Conservation (phyloP, 1,140 invertebrate species). For the Drosophila nannoptera region DNA sequence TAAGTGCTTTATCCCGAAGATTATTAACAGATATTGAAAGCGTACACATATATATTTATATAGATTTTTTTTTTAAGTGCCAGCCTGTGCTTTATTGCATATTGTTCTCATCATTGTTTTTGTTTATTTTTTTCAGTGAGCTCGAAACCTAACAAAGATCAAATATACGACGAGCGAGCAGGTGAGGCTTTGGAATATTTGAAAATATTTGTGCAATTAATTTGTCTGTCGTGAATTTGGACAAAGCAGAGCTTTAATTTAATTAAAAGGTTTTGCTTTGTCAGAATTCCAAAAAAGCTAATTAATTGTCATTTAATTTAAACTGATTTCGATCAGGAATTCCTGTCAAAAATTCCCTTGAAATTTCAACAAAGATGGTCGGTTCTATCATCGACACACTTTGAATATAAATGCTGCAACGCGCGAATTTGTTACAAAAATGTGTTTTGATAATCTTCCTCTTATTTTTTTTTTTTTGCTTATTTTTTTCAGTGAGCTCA, state of each 20-base stretch:
- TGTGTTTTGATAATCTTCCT: no score
- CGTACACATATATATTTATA: no score
- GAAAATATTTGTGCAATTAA: slow-evolving; percentile 1
- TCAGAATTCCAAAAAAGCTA: background rate
- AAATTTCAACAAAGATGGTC: background rate
- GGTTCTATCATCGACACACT: no score
- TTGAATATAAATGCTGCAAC: no score
- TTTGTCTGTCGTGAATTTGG: background rate
- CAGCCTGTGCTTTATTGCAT: slow-evolving; percentile 5
- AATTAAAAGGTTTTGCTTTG: slow-evolving; percentile 1
- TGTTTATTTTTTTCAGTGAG: slow-evolving; percentile 3
- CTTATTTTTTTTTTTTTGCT: no score
- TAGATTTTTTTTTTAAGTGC: background rate
- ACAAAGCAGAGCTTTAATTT: slow-evolving; percentile 3
- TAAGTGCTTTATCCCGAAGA: background rate
- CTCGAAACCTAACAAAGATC: slow-evolving; percentile 8
- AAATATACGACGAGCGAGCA: slow-evolving; percentile 2
- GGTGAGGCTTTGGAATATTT: slow-evolving; percentile 4
- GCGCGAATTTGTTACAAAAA: no score
- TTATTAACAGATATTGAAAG: background rate
- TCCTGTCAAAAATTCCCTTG: background rate
- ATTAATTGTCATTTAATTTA: slow-evolving; percentile 1
- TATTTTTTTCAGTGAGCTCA: no score
- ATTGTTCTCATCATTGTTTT: slow-evolving; percentile 1
- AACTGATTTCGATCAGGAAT: background rate